Evolutionary conservation across 1,140 invertebrate species (phyloP).

Genomic region (Chironomus striatipennis): DNA sequence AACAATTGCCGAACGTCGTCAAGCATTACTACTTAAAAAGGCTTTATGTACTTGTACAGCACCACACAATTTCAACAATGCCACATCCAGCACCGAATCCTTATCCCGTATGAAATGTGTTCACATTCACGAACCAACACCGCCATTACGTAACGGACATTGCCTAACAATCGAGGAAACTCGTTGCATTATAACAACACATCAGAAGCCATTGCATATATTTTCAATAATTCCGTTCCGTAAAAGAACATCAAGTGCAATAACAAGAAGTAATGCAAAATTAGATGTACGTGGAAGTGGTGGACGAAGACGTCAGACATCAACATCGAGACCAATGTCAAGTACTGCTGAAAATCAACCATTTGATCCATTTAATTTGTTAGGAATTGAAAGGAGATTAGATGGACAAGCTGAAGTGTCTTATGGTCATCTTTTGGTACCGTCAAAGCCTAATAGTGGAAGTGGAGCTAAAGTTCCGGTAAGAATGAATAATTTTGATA

Average conservation of each 20-base stretch:
- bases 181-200: constrained; percentile 24
- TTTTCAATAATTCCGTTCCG: constrained; percentile 28
- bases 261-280: constrained; percentile 40
- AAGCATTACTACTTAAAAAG: neutral
- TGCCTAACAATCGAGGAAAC: neutral
- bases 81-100: neutral
- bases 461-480: constrained; percentile 32
- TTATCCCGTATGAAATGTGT: neutral
- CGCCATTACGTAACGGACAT: neutral
- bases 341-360: constrained; percentile 73
- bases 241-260: constrained; percentile 26
- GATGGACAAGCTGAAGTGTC: constrained; percentile 79
- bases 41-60: neutral
- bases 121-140: neutral
- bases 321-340: constrained; percentile 71
- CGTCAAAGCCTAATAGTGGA: constrained; percentile 53
- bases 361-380: constrained; percentile 72
- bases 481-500: constrained; percentile 24
- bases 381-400: constrained; percentile 71
- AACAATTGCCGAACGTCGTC: neutral
- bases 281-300: constrained; percentile 64
- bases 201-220: constrained; percentile 25
- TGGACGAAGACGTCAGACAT: constrained; percentile 67
- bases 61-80: neutral
- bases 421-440: constrained; percentile 73